Evolutionary conservation across 2,888 invertebrate genomes (phyloP), one percentile per base, ranked within the genome.

Genomic region (Ditylenchus weischeri): DNA sequence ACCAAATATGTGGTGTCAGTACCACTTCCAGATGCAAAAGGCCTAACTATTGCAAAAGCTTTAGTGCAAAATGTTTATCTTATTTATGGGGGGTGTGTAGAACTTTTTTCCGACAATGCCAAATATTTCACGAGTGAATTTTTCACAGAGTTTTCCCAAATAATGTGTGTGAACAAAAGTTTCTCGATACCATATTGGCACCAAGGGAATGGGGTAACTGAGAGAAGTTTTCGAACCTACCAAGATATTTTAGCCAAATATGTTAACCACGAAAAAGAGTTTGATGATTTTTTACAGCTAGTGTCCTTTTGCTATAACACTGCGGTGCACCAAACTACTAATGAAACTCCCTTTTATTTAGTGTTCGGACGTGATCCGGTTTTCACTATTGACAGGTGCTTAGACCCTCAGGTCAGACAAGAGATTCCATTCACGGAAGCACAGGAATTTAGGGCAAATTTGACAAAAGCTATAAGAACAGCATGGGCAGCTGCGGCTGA

Each of bases 21-120:
- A 43, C 74, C 83, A 2, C 57, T 84, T n/a, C 77, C 78, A 0
- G 77, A 83, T 50, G 78, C 79, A 21, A 76, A 75, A 58, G 76
- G 83, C 0, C 69, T 69, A 11, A 81, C 82, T 0, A 72, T 83
- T 10, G 82, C 83, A 0, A 60, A 65, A 21, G 72, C 78, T 7
- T 58, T 83, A 18, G 51, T 73, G 8, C 65, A 69, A 10, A 54
- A 75, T 13, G 50, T 76, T 13, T 68, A 78, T 11, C 61, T 69
- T 4, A 66, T 71, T 29, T 74, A 71, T 69, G 79, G 78, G 4
- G 62, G 66, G 10, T 76, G 76, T 15, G 58, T 58, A 0, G 60
- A 68, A 48, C 29, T 83, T 4, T 62, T 78, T 3, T 67, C 75
- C 0, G 83, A 83, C 62, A 70, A 72, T 36, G 80, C 76, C 1